A percentile compares a stretch with the other conserved stretches of the same genome.
phyloP scores from a whole-genome alignment of 1,140 invertebrate species.

The Macrobrachium rosenbergii region DNA sequence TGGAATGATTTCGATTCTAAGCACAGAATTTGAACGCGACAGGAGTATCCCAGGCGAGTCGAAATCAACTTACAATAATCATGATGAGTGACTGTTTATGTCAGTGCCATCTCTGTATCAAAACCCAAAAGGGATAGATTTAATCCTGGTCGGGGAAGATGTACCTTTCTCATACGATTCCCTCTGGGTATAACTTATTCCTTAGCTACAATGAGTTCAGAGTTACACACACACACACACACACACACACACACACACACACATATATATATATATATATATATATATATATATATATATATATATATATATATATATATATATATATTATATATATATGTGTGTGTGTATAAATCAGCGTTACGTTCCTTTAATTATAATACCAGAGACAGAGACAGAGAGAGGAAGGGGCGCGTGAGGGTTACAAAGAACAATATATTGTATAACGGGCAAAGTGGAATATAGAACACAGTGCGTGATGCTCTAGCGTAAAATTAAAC shows the following conservation, averaged over 20 bases:
- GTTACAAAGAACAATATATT: not conserved
- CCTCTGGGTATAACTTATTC: too few relatives aligned
- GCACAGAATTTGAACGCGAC: too few relatives aligned
- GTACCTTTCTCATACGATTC: too few relatives aligned
- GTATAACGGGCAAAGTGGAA: not conserved
- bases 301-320: not conserved
- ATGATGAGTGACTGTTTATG: too few relatives aligned
- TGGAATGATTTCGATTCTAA: too few relatives aligned
- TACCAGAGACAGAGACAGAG: constrained; percentile 5
- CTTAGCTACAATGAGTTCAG: too few relatives aligned
- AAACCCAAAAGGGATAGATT: too few relatives aligned
- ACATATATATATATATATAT: not conserved
- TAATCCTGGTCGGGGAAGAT: too few relatives aligned
- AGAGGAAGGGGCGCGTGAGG: not conserved
- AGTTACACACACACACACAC: not conserved
- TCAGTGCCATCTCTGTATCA: too few relatives aligned
- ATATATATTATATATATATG: not conserved
- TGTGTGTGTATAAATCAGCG: not conserved
- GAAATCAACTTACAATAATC: too few relatives aligned
- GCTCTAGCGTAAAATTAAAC: too few relatives aligned
- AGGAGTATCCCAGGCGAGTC: too few relatives aligned
- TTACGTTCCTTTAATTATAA: not conserved
- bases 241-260: not conserved
- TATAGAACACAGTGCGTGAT: not conserved
- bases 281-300: not conserved